A percentile compares a stretch with the other conserved stretches of the same genome.
These are phyloP conservation scores for Loripinus fragilis DNA, from an alignment of 2,888 invertebrate species.

Conservation along the genomic window DNA sequence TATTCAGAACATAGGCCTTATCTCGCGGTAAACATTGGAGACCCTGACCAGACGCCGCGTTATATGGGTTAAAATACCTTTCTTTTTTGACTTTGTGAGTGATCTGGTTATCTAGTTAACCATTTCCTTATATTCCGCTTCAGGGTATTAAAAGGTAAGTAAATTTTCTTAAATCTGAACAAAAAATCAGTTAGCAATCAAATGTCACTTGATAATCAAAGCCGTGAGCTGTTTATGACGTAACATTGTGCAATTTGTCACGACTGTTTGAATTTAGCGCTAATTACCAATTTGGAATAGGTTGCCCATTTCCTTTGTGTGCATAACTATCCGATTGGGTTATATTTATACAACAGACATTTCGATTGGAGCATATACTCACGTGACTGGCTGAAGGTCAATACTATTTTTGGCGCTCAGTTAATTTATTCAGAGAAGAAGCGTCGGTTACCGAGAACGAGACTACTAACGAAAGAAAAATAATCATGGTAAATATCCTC, in stretches of 20 bases:
- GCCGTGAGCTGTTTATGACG: background rate
- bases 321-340: conserved; percentile 23
- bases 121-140: too few relatives aligned
- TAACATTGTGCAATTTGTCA: background rate
- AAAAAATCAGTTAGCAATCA: background rate
- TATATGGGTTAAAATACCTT: too few relatives aligned
- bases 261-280: conserved; percentile 11
- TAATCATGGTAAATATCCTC: conserved; percentile 21
- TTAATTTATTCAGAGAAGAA: conserved; percentile 59
- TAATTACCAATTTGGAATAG: background rate
- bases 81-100: too few relatives aligned
- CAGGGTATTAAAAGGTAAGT: too few relatives aligned
- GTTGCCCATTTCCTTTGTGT: background rate
- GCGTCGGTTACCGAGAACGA: conserved; percentile 56
- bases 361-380: conserved; percentile 41
- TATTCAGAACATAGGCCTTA: too few relatives aligned
- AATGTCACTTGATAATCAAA: background rate
- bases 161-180: too few relatives aligned
- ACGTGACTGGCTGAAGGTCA: conserved; percentile 45
- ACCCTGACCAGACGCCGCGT: too few relatives aligned
- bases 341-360: background rate
- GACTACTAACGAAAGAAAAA: background rate
- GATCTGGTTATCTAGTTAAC: too few relatives aligned
- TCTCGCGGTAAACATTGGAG: too few relatives aligned
- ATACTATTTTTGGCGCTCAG: conserved; percentile 60